These are phyloP conservation scores for Epinotia nisella DNA, from an alignment of 2,888 invertebrate species.

Conservation along the genomic window DNA sequence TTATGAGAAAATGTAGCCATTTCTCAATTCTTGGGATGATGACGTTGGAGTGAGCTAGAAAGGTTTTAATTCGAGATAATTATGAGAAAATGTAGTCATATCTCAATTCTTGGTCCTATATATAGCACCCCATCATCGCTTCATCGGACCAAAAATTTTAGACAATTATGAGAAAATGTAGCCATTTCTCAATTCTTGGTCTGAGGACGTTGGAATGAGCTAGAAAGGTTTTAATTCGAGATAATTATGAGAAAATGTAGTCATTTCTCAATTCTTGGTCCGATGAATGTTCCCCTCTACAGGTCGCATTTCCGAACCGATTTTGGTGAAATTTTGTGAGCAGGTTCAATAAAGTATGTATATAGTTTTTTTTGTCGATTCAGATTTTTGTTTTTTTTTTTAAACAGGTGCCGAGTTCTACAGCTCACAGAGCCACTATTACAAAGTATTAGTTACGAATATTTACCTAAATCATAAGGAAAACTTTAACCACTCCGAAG, in stretches of 20 bases:
- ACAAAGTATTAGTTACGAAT: neutral
- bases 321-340: too few species aligned
- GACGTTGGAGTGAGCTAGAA: constrained; percentile 45
- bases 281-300: too few species aligned
- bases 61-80: neutral
- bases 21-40: constrained; percentile 48
- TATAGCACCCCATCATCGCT: too few species aligned
- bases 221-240: neutral
- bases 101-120: too few species aligned
- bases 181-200: neutral
- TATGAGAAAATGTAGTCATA: neutral
- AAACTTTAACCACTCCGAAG: constrained; percentile 66
- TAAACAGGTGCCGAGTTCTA: too few species aligned
- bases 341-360: too few species aligned
- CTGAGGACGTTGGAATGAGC: constrained; percentile 49
- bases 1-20: neutral
- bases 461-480: constrained; percentile 50
- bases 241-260: neutral
- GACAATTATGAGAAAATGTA: neutral
- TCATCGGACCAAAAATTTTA: too few species aligned
- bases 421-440: too few species aligned
- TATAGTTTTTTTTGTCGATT: too few species aligned
- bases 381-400: too few species aligned
- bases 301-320: too few species aligned
- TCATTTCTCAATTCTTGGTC: too few species aligned